phyloP scores from a whole-genome alignment of 2,888 invertebrate genomes.

The Spisula subtruncata region DNA sequence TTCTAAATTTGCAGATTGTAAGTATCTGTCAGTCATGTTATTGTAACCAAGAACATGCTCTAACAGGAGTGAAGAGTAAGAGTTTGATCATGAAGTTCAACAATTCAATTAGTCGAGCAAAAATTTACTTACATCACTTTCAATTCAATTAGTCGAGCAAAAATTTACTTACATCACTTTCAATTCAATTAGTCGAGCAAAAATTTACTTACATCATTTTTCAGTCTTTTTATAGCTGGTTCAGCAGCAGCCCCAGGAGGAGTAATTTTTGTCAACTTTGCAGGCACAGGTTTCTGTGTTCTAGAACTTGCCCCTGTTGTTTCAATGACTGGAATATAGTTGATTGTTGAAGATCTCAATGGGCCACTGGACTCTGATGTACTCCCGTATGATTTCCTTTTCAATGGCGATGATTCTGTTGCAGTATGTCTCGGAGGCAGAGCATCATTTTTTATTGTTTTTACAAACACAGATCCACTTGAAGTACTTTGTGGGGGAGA shows the following conservation, averaged over 20 bases:
- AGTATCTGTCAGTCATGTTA: no score
- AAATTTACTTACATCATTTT: constrained; percentile 44
- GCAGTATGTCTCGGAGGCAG: constrained; percentile 9
- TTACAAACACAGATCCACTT: constrained; percentile 33
- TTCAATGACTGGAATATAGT: constrained; percentile 53
- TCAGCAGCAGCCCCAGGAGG: constrained; percentile 43
- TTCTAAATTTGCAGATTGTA: no score
- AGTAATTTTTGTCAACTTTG: constrained; percentile 47
- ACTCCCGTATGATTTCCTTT: constrained; percentile 32
- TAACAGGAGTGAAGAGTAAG: no score
- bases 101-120: no score
- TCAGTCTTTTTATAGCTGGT: constrained; percentile 47
- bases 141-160: no score
- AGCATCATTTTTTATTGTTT: constrained; percentile 58
- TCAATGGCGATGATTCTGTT: constrained; percentile 29
- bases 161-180: no score
- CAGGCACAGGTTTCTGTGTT: constrained; percentile 24
- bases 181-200: not conserved
- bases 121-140: no score
- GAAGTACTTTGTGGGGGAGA: constrained; percentile 28
- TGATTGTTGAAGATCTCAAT: constrained; percentile 13
- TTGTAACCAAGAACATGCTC: no score
- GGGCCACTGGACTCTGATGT: constrained; percentile 16
- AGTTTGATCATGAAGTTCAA: no score
- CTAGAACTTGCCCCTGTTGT: constrained; percentile 23